Evolutionary conservation across 2,113 vertebrate genomes (phyloP).

Genomic region (Synchiropus splendidus): DNA sequence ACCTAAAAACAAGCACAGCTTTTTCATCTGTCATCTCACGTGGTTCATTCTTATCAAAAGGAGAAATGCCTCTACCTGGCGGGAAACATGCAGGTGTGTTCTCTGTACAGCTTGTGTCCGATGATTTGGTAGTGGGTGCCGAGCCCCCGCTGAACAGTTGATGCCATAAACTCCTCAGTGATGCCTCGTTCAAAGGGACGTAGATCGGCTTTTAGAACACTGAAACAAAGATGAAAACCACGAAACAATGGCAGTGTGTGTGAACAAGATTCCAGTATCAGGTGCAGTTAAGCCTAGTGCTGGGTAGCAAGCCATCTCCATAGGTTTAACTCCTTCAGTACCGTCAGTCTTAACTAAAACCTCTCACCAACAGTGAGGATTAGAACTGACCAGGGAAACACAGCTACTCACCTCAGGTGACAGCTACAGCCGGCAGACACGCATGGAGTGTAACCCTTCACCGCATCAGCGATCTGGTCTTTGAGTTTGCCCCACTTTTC

Average conservation of each 20-base stretch:
- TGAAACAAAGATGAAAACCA: slow-evolving; percentile 37
- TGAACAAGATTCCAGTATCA: too few relatives aligned
- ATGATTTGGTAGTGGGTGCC: slow-evolving; percentile 95
- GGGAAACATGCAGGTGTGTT: slow-evolving; percentile 91
- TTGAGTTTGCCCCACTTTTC: slow-evolving; percentile 42
- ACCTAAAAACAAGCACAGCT: slow-evolving; percentile 57
- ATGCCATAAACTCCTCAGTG: slow-evolving; percentile 71
- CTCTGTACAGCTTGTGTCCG: slow-evolving; percentile 79
- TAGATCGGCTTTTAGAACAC: slow-evolving; percentile 79
- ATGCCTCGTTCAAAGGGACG: slow-evolving; percentile 75
- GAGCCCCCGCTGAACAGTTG: slow-evolving; percentile 72
- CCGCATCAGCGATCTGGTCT: slow-evolving; percentile 47
- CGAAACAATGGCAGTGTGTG: too few relatives aligned
- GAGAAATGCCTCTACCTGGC: slow-evolving; percentile 71
- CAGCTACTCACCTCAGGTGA: slow-evolving; percentile 69
- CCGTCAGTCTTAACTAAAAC: too few relatives aligned
- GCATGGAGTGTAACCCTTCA: slow-evolving; percentile 69
- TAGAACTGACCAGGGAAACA: not conserved
- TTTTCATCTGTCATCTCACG: not conserved
- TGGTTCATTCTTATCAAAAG: not conserved
- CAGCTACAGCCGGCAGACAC: slow-evolving; percentile 81
- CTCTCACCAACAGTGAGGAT: too few relatives aligned
- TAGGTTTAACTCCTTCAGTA: too few relatives aligned
- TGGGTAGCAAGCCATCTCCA: too few relatives aligned
- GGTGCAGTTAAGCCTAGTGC: too few relatives aligned